Evolutionary conservation across 2,888 invertebrate species (phyloP).

Genomic region (Lithophane socia): DNA sequence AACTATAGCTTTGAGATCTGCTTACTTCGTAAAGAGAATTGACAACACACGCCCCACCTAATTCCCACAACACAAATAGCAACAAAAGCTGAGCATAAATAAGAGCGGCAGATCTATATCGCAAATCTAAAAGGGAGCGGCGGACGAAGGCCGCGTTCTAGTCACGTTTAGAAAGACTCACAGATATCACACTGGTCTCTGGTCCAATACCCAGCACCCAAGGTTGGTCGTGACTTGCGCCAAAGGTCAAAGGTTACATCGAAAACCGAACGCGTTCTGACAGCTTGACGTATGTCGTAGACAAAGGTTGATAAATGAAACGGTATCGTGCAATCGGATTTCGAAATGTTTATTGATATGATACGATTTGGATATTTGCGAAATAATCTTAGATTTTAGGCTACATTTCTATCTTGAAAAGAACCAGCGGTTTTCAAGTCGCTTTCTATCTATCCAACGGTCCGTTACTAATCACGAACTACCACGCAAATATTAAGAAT

Average conservation of each 20-base stretch:
- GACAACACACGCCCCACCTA: slow-evolving; percentile 47
- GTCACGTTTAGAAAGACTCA: slow-evolving; percentile 87
- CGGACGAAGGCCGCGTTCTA: slow-evolving; percentile 82
- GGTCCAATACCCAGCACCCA: slow-evolving; percentile 77
- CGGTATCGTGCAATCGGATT: slow-evolving; percentile 62
- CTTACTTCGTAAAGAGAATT: slow-evolving; percentile 13
- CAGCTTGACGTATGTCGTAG: slow-evolving; percentile 79
- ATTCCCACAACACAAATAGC: slow-evolving; percentile 72
- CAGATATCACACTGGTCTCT: slow-evolving; percentile 60
- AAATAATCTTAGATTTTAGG: slow-evolving; percentile 33
- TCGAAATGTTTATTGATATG: slow-evolving; percentile 59
- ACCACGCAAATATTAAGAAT: slow-evolving; percentile 19
- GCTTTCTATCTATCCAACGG: slow-evolving; percentile 4
- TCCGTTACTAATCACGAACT: slow-evolving; percentile 20
- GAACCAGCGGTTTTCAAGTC: slow-evolving; percentile 3
- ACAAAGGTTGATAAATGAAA: slow-evolving; percentile 70
- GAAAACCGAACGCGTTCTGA: slow-evolving; percentile 79
- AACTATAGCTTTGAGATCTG: background rate
- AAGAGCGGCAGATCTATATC: slow-evolving; percentile 80
- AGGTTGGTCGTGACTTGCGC: slow-evolving; percentile 85
- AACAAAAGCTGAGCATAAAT: slow-evolving; percentile 73
- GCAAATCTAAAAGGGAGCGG: slow-evolving; percentile 84
- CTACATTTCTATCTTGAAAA: slow-evolving; percentile 12
- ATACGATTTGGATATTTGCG: slow-evolving; percentile 51
- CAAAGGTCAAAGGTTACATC: slow-evolving; percentile 83